Conservation (phyloP, 1,140 invertebrate genomes). For the Radopholus similis region DNA sequence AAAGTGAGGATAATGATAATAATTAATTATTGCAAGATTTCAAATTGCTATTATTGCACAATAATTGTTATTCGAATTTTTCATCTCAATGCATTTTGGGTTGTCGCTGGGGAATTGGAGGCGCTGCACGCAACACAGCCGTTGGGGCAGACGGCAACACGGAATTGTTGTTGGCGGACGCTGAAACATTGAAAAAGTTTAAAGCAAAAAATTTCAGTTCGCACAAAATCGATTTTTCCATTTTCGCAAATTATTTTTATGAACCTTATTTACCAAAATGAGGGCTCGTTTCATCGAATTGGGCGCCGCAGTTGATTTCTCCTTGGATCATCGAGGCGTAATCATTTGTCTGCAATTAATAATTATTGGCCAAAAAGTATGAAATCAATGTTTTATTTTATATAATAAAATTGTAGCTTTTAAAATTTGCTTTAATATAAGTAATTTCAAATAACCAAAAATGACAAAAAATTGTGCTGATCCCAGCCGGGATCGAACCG, state of each 20-base stretch:
- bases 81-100: background rate
- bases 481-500: too few species aligned
- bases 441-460: background rate
- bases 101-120: background rate
- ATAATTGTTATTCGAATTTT: background rate
- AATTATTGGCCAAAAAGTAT: background rate
- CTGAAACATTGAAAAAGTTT: background rate
- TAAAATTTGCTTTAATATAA: background rate
- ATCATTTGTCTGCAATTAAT: slow-evolving; percentile 55
- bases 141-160: background rate
- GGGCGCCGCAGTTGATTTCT: slow-evolving; percentile 35
- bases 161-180: background rate
- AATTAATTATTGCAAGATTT: background rate
- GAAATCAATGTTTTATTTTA: background rate
- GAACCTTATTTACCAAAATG: background rate
- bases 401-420: too few species aligned
- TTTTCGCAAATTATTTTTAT: background rate
- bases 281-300: slow-evolving; percentile 19
- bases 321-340: slow-evolving; percentile 52
- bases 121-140: background rate
- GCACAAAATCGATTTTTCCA: background rate
- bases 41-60: background rate
- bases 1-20: background rate
- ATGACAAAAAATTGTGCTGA: background rate
- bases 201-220: background rate